Conservation (phyloP, 2,797 vertebrate genomes). For the Alosa sapidissima region DNA sequence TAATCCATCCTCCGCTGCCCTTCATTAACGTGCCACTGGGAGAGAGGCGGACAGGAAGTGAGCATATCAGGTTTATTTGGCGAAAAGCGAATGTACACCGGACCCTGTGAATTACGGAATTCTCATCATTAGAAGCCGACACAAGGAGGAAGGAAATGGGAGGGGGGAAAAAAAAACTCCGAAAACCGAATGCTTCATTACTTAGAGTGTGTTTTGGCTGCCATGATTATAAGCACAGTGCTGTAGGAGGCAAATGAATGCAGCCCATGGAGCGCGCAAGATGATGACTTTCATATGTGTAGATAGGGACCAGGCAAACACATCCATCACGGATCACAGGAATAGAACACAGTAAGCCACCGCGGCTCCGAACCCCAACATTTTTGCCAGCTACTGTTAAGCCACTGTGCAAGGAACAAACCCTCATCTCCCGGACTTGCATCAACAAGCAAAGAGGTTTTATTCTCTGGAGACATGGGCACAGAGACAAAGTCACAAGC, state of each 20-base stretch:
- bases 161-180: background rate
- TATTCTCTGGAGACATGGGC: background rate
- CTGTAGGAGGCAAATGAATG: background rate
- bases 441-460: slow-evolving; percentile 24
- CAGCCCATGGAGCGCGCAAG: background rate
- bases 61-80: background rate
- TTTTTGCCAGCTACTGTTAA: background rate
- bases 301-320: background rate
- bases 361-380: background rate
- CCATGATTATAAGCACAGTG: no score
- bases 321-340: background rate
- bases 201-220: background rate
- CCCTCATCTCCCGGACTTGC: slow-evolving; percentile 17
- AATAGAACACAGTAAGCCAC: background rate
- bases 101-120: background rate
- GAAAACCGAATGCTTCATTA: background rate
- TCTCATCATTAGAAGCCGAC: background rate
- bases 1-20: slow-evolving; percentile 17
- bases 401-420: background rate
- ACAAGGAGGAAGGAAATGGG: background rate
- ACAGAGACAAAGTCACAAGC: slow-evolving; percentile 1
- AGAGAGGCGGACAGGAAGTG: background rate
- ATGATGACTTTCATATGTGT: background rate
- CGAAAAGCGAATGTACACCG: background rate
- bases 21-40: background rate